A percentile compares a stretch with the other conserved stretches of the same genome.
phyloP scores from a whole-genome alignment of 2,888 invertebrate genomes.

The Troglohyphantes excavatus region DNA sequence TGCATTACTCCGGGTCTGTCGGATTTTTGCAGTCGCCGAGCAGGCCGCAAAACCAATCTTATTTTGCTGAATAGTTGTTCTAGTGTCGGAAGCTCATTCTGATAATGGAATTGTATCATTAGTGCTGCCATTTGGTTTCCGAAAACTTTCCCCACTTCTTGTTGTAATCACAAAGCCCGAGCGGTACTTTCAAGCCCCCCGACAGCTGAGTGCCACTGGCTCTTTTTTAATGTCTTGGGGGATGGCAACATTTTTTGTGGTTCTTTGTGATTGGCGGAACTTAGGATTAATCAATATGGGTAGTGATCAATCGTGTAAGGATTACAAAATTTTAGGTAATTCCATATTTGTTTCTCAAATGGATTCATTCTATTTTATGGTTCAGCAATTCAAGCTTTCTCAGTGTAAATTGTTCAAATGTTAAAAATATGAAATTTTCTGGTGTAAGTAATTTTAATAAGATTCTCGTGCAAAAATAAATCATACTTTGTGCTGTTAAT shows the following conservation, averaged over 20 bases:
- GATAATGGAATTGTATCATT: conserved; percentile 77
- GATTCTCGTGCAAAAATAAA: too few relatives aligned
- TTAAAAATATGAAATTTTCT: too few relatives aligned
- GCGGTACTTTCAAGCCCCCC: conserved; percentile 3
- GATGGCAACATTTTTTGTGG: neutral
- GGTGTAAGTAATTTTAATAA: too few relatives aligned
- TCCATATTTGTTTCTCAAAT: too few relatives aligned
- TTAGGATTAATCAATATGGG: neutral
- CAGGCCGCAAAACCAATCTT: conserved; percentile 49
- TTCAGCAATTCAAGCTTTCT: too few relatives aligned
- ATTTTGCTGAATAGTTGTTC: conserved; percentile 72
- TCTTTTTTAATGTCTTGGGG: conserved; percentile 27
- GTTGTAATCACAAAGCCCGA: conserved; percentile 27
- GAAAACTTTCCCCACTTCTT: conserved; percentile 62
- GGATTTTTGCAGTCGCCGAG: conserved; percentile 33
- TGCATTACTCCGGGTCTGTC: neutral
- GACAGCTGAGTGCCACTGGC: conserved; percentile 15
- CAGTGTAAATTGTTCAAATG: too few relatives aligned
- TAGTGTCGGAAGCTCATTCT: conserved; percentile 54
- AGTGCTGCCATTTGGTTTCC: conserved; percentile 69
- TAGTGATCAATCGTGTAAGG: neutral
- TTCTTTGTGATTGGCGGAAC: neutral
- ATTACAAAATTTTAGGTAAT: too few relatives aligned
- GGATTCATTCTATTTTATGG: too few relatives aligned
- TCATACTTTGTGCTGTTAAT: too few relatives aligned